phyloP scores from a whole-genome alignment of 2,113 vertebrate species.

The Micromys minutus region DNA sequence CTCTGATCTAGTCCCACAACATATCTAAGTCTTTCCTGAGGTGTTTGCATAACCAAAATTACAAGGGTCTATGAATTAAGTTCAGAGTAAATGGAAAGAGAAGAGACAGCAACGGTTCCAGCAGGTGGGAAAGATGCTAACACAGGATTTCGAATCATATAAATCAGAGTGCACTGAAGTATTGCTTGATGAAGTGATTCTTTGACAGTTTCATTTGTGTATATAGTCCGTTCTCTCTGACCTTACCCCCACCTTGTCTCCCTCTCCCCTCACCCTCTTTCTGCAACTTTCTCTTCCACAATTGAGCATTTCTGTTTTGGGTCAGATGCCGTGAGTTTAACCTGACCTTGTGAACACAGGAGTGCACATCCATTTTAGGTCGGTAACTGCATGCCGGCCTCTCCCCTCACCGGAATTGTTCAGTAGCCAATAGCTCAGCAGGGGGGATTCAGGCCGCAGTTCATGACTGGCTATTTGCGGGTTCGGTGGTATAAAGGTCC shows the following conservation, averaged over 20 bases:
- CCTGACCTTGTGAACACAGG: neutral
- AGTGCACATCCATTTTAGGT: neutral
- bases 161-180: conserved; percentile 4
- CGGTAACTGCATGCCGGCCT: neutral
- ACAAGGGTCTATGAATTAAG: neutral
- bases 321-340: neutral
- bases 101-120: neutral
- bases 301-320: neutral
- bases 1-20: neutral
- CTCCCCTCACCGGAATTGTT: neutral
- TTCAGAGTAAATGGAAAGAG: neutral
- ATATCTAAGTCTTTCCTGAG: neutral
- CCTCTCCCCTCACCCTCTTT: neutral
- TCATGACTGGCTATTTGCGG: neutral
- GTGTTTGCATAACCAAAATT: neutral
- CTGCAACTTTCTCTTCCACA: neutral
- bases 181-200: neutral
- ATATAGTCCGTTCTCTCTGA: neutral
- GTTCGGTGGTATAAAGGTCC: neutral
- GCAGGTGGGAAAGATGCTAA: neutral
- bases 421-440: neutral
- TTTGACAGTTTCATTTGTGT: neutral
- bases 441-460: neutral
- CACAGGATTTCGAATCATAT: neutral
- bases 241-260: neutral